Base-by-base conservation (phyloP, 2,797 vertebrate species). In the Gymnoscopelus braueri region DNA sequence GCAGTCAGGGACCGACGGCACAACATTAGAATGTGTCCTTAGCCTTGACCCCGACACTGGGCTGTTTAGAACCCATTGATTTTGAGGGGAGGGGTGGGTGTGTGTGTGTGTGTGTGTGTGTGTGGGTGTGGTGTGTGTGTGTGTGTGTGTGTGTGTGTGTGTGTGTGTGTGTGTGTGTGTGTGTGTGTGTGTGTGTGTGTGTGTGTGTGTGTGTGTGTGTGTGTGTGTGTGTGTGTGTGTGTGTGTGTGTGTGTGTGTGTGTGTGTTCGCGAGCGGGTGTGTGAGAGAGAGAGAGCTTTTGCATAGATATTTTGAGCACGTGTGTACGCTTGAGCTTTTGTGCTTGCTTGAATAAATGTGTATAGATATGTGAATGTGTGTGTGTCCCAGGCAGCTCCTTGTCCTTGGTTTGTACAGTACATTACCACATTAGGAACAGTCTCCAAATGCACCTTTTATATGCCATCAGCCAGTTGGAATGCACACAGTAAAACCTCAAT, bases 1-100 rank as follows among this genome's bases (percentile, higher is more conserved):
- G 59, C 39, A 29, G 54, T 26, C 59, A 52, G 59, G 29, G 19
- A 54, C 48, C 15, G 54, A 71, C 63, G 62, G 73, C 63, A 13
- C 49, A 60, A 69, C 55, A 56, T 54, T 70, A 50, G 19, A 56
- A 57, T 55, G 35, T n/a, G 23, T 62, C 23, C 24, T 55, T 14
- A 14, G 15, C 51, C 53, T 56, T 63, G 60, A 48, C 60, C 67
- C 56, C 14, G 15, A 48, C 29, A 56, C 52, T 7, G 7, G 44
- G 65, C 14, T 44, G 10, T 11, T 35, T 39, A 65, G 29, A 44
- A 10, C 39, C 2, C 39, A 44, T 44, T 44, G 39, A 44, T 44
- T 44, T 44, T 44, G 39, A 44, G 39, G 39, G 39, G 39, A 44
- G 39, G 39, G 39, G 39, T 9, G 12, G 35, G 24, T 47, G 54